A percentile compares a stretch with the other conserved stretches of the same genome.
Evolutionary conservation across 2,113 vertebrate species (phyloP).

Genomic region (Pollimyrus isidori): DNA sequence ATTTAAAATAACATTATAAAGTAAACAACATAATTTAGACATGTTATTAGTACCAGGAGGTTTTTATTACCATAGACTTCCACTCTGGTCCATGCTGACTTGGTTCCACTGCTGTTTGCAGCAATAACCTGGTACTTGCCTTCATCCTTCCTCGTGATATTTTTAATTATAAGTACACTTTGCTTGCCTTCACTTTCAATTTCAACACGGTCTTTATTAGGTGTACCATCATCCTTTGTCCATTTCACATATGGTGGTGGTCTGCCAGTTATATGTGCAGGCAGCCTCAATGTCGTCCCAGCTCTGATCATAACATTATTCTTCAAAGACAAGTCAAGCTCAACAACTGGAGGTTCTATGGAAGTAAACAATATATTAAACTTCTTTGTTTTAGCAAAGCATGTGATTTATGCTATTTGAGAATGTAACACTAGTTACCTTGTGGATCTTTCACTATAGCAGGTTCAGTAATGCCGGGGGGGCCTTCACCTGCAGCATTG

Average conservation of each 20-base stretch:
- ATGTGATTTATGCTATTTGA: not conserved
- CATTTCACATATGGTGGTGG: conserved; percentile 77
- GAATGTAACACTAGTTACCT: conserved; percentile 59
- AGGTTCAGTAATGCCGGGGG: conserved; percentile 80
- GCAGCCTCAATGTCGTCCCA: conserved; percentile 77
- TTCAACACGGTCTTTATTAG: conserved; percentile 75
- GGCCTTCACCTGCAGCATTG: conserved; percentile 85
- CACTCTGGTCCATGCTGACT: conserved; percentile 73
- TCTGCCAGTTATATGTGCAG: conserved; percentile 82
- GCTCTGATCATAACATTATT: conserved; percentile 78
- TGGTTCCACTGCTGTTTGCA: conserved; percentile 82
- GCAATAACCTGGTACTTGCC: conserved; percentile 87
- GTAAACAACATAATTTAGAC: not conserved
- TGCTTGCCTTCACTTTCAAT: conserved; percentile 77
- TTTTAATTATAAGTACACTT: conserved; percentile 71
- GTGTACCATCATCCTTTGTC: conserved; percentile 73
- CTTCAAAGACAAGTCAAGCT: conserved; percentile 79
- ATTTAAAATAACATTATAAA: not conserved
- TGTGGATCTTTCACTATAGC: conserved; percentile 83
- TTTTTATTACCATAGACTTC: conserved; percentile 81
- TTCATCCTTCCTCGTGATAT: conserved; percentile 76
- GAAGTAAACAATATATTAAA: conserved; percentile 22
- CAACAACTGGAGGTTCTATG: conserved; percentile 78
- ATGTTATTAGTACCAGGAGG: not conserved
- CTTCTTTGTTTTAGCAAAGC: conserved; percentile 14